Conservation (phyloP, 2,888 invertebrate species). For the Thymelicus sylvestris region DNA sequence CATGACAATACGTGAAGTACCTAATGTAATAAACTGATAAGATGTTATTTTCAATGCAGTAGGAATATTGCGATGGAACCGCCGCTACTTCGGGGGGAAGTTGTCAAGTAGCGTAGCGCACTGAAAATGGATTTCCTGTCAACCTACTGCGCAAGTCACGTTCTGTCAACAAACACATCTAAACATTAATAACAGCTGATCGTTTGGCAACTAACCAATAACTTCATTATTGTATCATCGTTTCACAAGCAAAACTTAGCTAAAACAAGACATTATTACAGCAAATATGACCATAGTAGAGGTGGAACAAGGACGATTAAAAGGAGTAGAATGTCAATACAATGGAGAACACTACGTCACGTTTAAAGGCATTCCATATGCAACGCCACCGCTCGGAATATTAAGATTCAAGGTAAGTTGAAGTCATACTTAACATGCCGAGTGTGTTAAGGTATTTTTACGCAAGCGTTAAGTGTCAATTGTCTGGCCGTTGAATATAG, state of each 20-base stretch:
- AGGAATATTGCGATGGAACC: not conserved
- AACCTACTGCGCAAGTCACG: conserved; percentile 31
- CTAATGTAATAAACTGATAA: too few species aligned
- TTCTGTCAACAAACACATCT: not conserved
- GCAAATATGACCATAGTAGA: conserved; percentile 60
- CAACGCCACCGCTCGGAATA: conserved; percentile 83
- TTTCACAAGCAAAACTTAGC: not conserved
- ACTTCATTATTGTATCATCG: conserved; percentile 8
- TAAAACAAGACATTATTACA: conserved; percentile 6
- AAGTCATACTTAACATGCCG: conserved; percentile 11
- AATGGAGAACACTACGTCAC: conserved; percentile 64
- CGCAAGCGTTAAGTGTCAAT: not conserved
- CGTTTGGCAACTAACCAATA: conserved; percentile 36
- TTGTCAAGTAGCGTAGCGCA: not conserved
- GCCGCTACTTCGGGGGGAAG: not conserved
- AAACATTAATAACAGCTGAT: conserved; percentile 30
- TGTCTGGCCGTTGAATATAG: not conserved
- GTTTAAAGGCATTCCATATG: conserved; percentile 86
- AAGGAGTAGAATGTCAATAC: conserved; percentile 60
- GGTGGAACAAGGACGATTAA: conserved; percentile 65
- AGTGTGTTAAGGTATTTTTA: conserved; percentile 29
- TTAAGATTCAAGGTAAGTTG: conserved; percentile 85
- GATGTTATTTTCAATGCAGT: too few species aligned
- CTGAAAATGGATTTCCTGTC: not conserved
- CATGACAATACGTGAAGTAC: too few species aligned